These are phyloP conservation scores for Brachionus paranguensis DNA, from an alignment of 1,140 invertebrate species.

Conservation along the genomic window DNA sequence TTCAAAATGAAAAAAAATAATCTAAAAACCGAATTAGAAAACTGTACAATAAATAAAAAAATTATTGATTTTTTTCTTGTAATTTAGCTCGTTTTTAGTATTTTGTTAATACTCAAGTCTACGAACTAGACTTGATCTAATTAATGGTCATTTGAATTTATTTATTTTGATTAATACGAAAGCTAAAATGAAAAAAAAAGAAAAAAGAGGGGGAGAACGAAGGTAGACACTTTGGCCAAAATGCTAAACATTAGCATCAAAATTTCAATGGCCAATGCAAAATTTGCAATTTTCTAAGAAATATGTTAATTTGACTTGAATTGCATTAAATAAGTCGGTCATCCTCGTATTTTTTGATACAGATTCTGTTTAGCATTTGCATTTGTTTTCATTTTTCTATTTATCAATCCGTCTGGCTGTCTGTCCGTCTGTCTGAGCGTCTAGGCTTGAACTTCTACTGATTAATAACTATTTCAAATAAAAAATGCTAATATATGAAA, in stretches of 20 bases:
- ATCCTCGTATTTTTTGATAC: background rate
- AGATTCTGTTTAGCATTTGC: constrained; percentile 1
- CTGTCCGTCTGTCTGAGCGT: constrained; percentile 13
- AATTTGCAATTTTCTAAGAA: background rate
- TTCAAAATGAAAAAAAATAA: background rate
- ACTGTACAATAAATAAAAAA: constrained; percentile 28
- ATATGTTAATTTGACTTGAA: constrained; percentile 26
- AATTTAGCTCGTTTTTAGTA: background rate
- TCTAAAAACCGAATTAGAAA: background rate
- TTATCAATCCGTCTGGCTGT: constrained; percentile 26
- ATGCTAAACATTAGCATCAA: constrained; percentile 20
- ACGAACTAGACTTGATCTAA: constrained; percentile 35
- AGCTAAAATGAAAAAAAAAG: background rate
- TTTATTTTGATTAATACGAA: constrained; percentile 24
- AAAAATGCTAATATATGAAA: constrained; percentile 13
- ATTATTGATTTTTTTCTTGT: constrained; percentile 1
- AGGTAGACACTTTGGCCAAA: background rate
- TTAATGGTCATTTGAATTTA: constrained; percentile 34
- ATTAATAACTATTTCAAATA: constrained; percentile 7
- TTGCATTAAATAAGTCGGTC: constrained; percentile 20
- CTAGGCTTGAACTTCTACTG: constrained; percentile 27
- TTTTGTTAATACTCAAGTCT: constrained; percentile 35
- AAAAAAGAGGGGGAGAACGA: background rate
- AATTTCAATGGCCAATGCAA: constrained; percentile 17
- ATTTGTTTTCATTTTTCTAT: background rate